Base-by-base conservation (phyloP, 2,888 invertebrate species). In the Ypsolopha sequella region DNA sequence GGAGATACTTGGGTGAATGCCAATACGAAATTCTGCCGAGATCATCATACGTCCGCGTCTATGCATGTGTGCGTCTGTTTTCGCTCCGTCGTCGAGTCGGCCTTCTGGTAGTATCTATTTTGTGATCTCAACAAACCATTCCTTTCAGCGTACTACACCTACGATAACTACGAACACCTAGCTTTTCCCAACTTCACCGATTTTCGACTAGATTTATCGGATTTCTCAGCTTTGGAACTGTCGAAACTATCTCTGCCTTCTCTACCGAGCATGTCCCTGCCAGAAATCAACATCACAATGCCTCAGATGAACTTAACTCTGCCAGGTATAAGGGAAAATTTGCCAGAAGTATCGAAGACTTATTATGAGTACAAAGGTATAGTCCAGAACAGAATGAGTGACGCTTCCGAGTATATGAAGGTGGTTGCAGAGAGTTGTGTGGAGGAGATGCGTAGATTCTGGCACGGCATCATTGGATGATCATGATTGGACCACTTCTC, bases 391-490 rank as follows among this genome's bases (percentile, higher is more conserved):
- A 77, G 87, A 59, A 66, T 89, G 55, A 69, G 73, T 0, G 87
- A 89, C 54, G 85, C 89, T 0, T 82, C 87, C 0, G 84, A 87
- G 38, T 89, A 89, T 59, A 60, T 88, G 33, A 74, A 73, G 50
- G 80, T 87, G 0, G 87, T 89, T 0, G 88, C 87, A 0, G 79
- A 80, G 8, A 89, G 89, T 65, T 82, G 89, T 55, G 74, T 71
- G 52, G 82, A 86, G 52, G 88, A 87, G 57, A 66, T 88, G 6
- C 61, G 74, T 10, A 68, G 81, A 1, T 75, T 72, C 39, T 87
- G 84, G 82, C 60, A 61, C 6, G 79, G 80, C 6, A 57, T 84
- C 3, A 60, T 82, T 36, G 77, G 72, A 70, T 80, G 68, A 75
- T 59, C 7, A 34, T 53, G 38, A 33, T 43, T 14, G 44, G 47